A percentile compares a stretch with the other conserved stretches of the same genome.
These are phyloP conservation scores for Idaea aversata DNA, from an alignment of 2,888 invertebrate species.

Conservation along the genomic window DNA sequence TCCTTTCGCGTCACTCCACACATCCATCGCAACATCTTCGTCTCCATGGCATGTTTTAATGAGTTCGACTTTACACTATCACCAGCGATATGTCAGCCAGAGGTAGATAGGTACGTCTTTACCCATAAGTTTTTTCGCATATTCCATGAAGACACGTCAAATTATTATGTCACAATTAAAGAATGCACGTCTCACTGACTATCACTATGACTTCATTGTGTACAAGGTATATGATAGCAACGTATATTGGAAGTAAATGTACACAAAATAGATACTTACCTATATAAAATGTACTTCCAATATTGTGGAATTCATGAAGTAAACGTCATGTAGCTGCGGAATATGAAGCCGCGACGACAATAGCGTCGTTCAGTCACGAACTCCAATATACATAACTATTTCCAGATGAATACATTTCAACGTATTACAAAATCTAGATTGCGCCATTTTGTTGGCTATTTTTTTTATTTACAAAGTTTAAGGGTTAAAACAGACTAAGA, in stretches of 20 bases:
- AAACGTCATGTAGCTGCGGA: neutral
- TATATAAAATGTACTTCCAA: constrained; percentile 7
- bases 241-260: constrained; percentile 19
- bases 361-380: neutral
- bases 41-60: no score
- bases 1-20: no score
- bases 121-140: no score
- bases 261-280: constrained; percentile 14
- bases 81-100: no score
- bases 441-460: neutral
- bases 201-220: neutral
- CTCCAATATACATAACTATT: neutral
- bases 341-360: constrained; percentile 1
- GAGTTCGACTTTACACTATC: no score
- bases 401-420: neutral
- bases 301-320: constrained; percentile 18
- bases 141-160: no score
- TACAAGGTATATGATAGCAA: constrained; percentile 17
- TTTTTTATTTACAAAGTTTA: neutral
- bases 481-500: no score
- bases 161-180: no score
- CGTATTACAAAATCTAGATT: neutral
- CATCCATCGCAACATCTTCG: no score
- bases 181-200: neutral
- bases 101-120: no score